Evolutionary conservation across 2,113 vertebrate species (phyloP), one percentile per base, ranked within the genome.

Genomic region (Triplophysa tibetana): DNA sequence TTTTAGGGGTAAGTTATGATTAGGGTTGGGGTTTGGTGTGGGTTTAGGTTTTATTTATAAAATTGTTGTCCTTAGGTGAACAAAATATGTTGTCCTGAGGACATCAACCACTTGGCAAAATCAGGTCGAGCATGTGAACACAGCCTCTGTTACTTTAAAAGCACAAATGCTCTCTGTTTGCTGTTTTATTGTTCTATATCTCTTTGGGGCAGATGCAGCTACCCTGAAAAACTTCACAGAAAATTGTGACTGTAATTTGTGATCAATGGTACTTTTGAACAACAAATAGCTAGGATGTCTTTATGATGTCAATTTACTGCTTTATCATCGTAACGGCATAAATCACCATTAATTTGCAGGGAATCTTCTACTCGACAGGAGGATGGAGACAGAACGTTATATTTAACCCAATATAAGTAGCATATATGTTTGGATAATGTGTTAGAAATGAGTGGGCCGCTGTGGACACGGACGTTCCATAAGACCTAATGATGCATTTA

Each of bases 371-470:
- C 8, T n/a, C 43, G 3, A 13, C 38, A 62, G 4, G 24, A 50
- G 56, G 70, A 24, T 26, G 17, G 11, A 54, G 74, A 65, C 7
- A 16, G 26, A 54, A 77, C 19, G 52, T 52, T 64, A 24, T 50
- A 6, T 66, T 78, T 75, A 60, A 82, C 63, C 16, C 17, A 64
- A 33, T 58, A 50, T 60, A 52, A 58, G 62, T 61, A 14, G 52
- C 23, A 60, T 70, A 45, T 64, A 45, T 64, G 63, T 75, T 77
- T 81, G 58, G 68, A 70, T 83, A 78, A 81, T 83, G 62, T 66
- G 66, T 38, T 60, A 67, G 63, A 63, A 82, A 73, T 13, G 45
- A 52, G 45, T 38, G 43, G 52, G 63, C 43, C 29, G 56, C 48
- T 50, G 58, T 58, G 33, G 50, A 80, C 70, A 80, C 64, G 9